Conservation (phyloP, 2,888 invertebrate genomes). For the Cephus pygmeus region DNA sequence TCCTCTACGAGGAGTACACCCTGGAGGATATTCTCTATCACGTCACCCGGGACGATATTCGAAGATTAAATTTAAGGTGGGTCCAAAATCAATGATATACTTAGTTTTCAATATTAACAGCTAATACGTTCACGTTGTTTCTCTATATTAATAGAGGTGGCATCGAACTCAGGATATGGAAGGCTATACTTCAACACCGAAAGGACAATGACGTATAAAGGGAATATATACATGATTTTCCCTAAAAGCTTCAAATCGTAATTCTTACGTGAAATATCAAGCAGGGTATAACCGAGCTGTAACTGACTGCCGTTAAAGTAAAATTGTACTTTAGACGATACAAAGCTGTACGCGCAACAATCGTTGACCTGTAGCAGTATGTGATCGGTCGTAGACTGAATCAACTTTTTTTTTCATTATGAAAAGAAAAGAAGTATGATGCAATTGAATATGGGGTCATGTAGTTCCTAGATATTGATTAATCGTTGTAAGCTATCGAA, state of each 20-base stretch:
- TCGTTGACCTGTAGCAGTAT: background rate
- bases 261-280: background rate
- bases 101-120: slow-evolving; percentile 14
- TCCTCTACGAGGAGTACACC: slow-evolving; percentile 81
- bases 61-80: slow-evolving; percentile 82
- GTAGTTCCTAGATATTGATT: background rate
- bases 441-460: background rate
- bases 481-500: background rate
- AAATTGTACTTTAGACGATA: background rate
- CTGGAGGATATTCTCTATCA: slow-evolving; percentile 83
- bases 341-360: background rate
- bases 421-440: background rate
- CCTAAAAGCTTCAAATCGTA: background rate
- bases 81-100: slow-evolving; percentile 35
- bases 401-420: background rate
- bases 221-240: background rate
- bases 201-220: slow-evolving; percentile 31
- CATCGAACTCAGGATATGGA: slow-evolving; percentile 87
- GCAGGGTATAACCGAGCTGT: background rate
- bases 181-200: slow-evolving; percentile 77
- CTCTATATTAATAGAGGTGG: slow-evolving; percentile 73
- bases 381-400: background rate
- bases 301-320: background rate
- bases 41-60: slow-evolving; percentile 85
- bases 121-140: background rate